Evolutionary conservation across 2,797 vertebrate species (phyloP), one percentile per base, ranked within the genome.

Genomic region (Galaxias olidus): DNA sequence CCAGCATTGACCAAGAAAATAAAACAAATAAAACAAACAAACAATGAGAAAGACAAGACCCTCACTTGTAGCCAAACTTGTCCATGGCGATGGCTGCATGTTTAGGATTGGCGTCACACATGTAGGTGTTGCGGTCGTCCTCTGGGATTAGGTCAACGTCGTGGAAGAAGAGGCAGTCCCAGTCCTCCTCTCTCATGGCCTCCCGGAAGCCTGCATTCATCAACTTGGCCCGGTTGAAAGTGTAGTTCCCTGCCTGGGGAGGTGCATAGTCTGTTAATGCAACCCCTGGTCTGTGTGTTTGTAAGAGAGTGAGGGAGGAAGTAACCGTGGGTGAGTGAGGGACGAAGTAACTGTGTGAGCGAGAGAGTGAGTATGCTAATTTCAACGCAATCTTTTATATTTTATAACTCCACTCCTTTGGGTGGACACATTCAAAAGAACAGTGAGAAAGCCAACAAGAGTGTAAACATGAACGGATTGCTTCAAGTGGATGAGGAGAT

Each of bases 1-100:
- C 4, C 54, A 53, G 15, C 7, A 15, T 42, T 30, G 11, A 51
- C 14, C 11, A 42, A 42, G 2, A 58, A 8, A 14, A 15, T 0
- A 12, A 4, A 1, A 18, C 8, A 15, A 15, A 59, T 10, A 59
- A 15, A 17, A 13, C 18, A 43, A 58, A 8, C 13, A 13, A 14
- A 9, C 20, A 58, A 12, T 42, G 11, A 6, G 41, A 30, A 59
- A 15, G 11, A 10, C 4, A n/a, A 15, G 10, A 12, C 0, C 83
- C 92, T 2, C 70, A 95, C 92, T 93, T 93, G 87, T 96, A 95
- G 43, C 92, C 90, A 18, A 95, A 95, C 81, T 95, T 94, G 88
- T 95, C 91, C 85, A 94, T 94, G 71, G 93, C 94, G 43, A 93
- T 86, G 47, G 94, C 92, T 0, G 90, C 90, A 1, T 94, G 94